Evolutionary conservation across 1,140 invertebrate species (phyloP).

Genomic region (Diabrotica undecimpunctata): DNA sequence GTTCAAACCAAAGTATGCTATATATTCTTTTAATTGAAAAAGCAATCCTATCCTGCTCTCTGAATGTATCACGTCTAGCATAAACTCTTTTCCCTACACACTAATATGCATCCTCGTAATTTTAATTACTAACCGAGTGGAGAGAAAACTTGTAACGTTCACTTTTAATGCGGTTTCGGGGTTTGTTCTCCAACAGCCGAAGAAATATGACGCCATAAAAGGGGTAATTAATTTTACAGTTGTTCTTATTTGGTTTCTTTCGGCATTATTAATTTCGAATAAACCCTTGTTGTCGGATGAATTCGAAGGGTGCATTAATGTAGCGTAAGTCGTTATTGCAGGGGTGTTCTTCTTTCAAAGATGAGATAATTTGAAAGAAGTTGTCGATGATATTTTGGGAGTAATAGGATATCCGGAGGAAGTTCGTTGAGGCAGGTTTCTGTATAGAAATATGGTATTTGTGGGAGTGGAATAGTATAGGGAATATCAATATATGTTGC

Average conservation of each 20-base stretch:
- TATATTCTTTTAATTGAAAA: too few species aligned
- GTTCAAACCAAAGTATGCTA: too few species aligned
- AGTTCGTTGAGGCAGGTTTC: background rate
- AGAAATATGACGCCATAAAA: conserved; percentile 23
- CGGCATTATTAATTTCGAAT: conserved; percentile 10
- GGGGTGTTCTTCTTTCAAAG: background rate
- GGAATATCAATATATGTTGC: too few species aligned
- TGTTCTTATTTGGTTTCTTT: conserved; percentile 1
- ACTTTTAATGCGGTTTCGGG: background rate
- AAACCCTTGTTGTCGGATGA: background rate
- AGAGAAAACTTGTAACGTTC: conserved; percentile 14
- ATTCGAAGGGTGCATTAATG: conserved; percentile 2
- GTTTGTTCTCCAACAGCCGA: conserved; percentile 6
- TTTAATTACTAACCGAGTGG: background rate
- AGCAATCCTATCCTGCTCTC: too few species aligned
- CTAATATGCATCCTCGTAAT: background rate
- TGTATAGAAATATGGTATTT: background rate
- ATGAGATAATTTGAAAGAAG: background rate
- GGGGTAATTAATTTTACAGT: conserved; percentile 24
- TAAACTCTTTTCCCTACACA: background rate
- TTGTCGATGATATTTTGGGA: background rate
- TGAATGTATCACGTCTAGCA: too few species aligned
- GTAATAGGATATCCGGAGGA: conserved; percentile 1
- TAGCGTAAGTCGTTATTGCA: background rate
- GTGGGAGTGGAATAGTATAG: too few species aligned